Percentiles rank a stretch among this genome's conserved stretches.
Conservation (phyloP, 2,797 vertebrate genomes). For the Scleropages formosus region DNA sequence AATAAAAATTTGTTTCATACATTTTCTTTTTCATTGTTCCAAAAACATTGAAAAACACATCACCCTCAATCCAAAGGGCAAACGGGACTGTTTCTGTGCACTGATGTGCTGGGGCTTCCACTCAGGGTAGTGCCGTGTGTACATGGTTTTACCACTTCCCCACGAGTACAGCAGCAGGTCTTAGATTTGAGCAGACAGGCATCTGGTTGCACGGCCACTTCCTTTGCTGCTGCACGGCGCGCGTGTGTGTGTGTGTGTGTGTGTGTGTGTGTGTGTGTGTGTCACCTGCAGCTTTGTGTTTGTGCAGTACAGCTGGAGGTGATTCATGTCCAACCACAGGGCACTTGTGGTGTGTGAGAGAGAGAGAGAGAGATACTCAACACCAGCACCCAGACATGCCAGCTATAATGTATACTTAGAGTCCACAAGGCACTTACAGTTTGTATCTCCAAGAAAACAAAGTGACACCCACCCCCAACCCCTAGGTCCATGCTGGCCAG, state of each 20-base stretch:
- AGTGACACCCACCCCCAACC: no score
- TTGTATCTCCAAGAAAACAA: no score
- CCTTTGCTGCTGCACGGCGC: neutral
- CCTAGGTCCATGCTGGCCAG: no score
- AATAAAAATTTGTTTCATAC: conserved; percentile 52
- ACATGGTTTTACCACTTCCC: no score
- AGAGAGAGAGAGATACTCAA: no score
- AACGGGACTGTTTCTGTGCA: neutral
- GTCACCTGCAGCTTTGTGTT: neutral
- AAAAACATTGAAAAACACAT: neutral
- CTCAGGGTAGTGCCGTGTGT: neutral
- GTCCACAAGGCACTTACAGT: no score
- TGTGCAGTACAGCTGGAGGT: no score
- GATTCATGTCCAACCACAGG: no score
- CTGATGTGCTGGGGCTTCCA: neutral
- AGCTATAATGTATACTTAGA: no score
- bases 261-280: no score
- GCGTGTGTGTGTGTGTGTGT: neutral
- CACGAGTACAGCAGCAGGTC: neutral
- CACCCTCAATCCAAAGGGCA: neutral
- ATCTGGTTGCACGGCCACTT: neutral
- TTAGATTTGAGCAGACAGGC: neutral
- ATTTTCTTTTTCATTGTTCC: conserved; percentile 28
- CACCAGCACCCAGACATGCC: no score
- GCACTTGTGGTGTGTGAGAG: neutral